Evolutionary conservation across 2,888 invertebrate species (phyloP), one percentile per base, ranked within the genome.

Genomic region (Crossocerus cetratus): DNA sequence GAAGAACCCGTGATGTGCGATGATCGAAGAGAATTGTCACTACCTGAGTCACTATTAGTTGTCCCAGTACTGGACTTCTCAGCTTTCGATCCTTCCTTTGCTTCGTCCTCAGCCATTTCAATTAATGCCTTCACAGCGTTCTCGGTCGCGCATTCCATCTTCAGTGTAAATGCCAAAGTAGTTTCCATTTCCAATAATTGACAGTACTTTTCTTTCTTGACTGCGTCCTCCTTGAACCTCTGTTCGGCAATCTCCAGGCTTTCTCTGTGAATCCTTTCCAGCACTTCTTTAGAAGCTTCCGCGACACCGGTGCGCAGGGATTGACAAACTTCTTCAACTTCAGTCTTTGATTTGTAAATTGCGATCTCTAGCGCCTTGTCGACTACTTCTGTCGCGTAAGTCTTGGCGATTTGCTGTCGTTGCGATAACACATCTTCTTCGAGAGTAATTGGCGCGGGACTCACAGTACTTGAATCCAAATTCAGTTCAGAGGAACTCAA

Each of bases 81-180:
- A 5, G 68, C 65, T 20, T 86, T 86, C 2, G 70, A 59, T 23
- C 85, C 76, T 44, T 89, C 90, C 20, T 87, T 87, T 1, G 88
- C 88, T 59, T 90, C 90, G 3, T 90, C 90, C 59, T 90, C 90
- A 0, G 90, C 90, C 88, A 89, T 90, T 69, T 90, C 90, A 5
- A 90, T 86, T 1, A 90, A 64, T 1, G 90, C 90, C 58, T 90
- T 90, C 0, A 90, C 87, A 0, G 90, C 90, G 43, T 90, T 89
- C 8, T 90, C 90, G 2, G 90, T 90, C 0, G 89, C 90, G 60
- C 86, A 87, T 43, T 90, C 89, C 69, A 89, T 83, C 43, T 90
- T 88, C 0, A 87, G 84, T 3, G 85, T 84, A 55, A 90, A 90
- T 2, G 88, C 87, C 14, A 80, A 64, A 0, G 86, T 79, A 0